Percentiles rank a stretch among this genome's conserved stretches.
These are phyloP conservation scores for Ctenomys sociabilis DNA, from an alignment of 2,113 vertebrate genomes.

Conservation along the genomic window DNA sequence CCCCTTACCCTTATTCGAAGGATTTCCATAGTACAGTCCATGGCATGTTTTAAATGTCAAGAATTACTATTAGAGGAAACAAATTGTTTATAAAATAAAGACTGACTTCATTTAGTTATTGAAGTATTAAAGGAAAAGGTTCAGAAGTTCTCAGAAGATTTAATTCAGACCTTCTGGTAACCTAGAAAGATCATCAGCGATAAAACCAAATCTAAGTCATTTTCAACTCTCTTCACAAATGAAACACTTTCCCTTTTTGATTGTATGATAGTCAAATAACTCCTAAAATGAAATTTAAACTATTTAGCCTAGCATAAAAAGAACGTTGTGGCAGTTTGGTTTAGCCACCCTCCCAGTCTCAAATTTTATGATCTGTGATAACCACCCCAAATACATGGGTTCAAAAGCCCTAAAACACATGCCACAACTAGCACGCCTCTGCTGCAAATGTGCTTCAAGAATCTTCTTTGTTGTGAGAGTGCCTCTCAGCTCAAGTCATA, in stretches of 20 bases:
- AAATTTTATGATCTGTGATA: background rate
- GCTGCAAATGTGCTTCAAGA: background rate
- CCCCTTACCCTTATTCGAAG: background rate
- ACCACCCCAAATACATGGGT: background rate
- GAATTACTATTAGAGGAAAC: background rate
- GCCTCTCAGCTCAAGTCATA: background rate
- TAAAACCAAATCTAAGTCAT: background rate
- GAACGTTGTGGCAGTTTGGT: background rate
- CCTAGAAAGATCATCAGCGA: background rate
- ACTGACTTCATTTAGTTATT: background rate
- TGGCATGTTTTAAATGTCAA: background rate
- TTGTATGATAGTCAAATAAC: background rate
- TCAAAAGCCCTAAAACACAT: background rate
- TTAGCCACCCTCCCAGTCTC: background rate
- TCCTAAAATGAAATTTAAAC: background rate
- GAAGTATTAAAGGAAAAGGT: background rate
- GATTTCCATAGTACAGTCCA: background rate
- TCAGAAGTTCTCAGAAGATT: background rate
- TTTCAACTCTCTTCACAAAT: background rate
- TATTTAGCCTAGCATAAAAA: background rate
- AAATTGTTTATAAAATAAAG: conserved; percentile 25
- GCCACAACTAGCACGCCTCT: background rate
- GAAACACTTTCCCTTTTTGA: background rate
- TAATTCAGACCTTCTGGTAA: background rate
- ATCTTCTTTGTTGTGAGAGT: background rate